Base-by-base conservation (phyloP, 2,888 invertebrate species). In the Neoaliturus tenellus region DNA sequence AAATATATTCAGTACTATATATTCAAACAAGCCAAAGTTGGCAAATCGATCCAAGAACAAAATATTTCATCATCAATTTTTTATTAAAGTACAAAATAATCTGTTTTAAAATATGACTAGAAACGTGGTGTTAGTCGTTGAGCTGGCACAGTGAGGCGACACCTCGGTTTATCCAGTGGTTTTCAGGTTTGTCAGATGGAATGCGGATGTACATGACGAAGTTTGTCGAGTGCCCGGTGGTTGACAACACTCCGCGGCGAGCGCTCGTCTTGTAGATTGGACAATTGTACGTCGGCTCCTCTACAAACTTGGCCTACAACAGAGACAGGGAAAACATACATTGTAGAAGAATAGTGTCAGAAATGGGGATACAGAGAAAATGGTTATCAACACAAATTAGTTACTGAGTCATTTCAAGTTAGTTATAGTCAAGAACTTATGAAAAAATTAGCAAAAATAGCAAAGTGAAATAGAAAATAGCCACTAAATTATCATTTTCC, bases 151-250 rank as follows among this genome's bases (percentile, higher is more conserved):
- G 92, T 87, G 97, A 91, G 0, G 98, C 98, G 31, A 97, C 96
- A 10, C 98, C 98, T 75, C 98, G 92, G 91, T 96, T 94, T 86
- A 98, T 95, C 98, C 98, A 98, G 90, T 98, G 97, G 84, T 95
- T 93, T n/a, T 94, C 92, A 0, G 94, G 92, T 86, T 92, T 90
- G 20, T 91, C 90, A 0, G 96, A 95, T 25, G 92, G 93, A 85
- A 98, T 91, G 83, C 93, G 91, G 94, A 98, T 95, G 87, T 94
- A 95, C 85, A 98, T 95, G 80, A 98, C 96, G 89, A 98, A 98
- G 92, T 98, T 98, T 84, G 98, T 98, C 87, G 98, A 98, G 90
- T 98, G 98, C 0, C 98, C 98, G 0, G 98, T 98, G 4, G 98
- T 98, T 81, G 98, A 97, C 75, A 98, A 92, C n/a, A 95, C 93